These are phyloP conservation scores for Parnassius orleans DNA, from an alignment of 2,888 invertebrate genomes.

Conservation along the genomic window DNA sequence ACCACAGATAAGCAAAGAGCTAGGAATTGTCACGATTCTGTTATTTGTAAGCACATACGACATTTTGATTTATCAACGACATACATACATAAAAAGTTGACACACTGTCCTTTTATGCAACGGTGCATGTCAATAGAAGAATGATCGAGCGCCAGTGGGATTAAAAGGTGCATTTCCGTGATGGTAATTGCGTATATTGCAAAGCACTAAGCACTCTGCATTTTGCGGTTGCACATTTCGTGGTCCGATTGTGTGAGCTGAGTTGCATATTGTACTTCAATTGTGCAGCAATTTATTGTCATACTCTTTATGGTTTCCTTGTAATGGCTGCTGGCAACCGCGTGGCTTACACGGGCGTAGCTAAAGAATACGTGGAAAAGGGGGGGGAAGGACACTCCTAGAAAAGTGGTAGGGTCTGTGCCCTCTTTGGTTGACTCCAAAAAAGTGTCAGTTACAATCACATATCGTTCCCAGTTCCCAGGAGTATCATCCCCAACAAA, in stretches of 20 bases:
- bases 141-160: conserved; percentile 26
- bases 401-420: too few relatives aligned
- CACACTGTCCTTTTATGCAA: conserved; percentile 43
- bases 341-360: too few relatives aligned
- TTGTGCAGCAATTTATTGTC: conserved; percentile 8
- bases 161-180: conserved; percentile 51
- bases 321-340: neutral
- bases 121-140: conserved; percentile 45
- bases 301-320: conserved; percentile 1
- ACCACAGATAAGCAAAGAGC: too few relatives aligned
- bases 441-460: too few relatives aligned
- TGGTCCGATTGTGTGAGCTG: conserved; percentile 24
- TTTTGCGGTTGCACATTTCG: conserved; percentile 32
- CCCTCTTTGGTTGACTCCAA: too few relatives aligned
- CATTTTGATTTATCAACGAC: conserved; percentile 7
- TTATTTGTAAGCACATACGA: neutral
- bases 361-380: too few relatives aligned
- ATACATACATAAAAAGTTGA: conserved; percentile 24
- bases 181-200: conserved; percentile 33
- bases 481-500: too few relatives aligned
- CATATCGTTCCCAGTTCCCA: too few relatives aligned
- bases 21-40: too few relatives aligned
- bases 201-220: conserved; percentile 31
- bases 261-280: conserved; percentile 14
- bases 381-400: too few relatives aligned